phyloP scores from a whole-genome alignment of 2,797 vertebrate species.

The Sardinella longiceps region DNA sequence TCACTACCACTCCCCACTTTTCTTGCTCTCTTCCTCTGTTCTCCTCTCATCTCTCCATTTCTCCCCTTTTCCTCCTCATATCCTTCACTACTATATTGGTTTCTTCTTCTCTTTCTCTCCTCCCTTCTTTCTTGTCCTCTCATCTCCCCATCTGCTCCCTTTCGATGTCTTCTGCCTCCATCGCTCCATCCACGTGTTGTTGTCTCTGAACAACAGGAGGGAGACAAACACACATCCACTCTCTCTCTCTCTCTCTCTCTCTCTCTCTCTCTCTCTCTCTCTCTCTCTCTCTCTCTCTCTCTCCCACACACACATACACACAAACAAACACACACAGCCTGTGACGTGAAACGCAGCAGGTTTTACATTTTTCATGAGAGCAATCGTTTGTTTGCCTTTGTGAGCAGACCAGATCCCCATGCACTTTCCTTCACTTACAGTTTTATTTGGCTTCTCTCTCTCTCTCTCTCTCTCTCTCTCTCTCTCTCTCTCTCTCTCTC shows the following conservation, averaged over 20 bases:
- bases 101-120: neutral
- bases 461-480: neutral
- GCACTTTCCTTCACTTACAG: neutral
- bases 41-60: too few relatives aligned
- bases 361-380: neutral
- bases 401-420: neutral
- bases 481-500: neutral
- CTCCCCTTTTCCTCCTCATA: too few relatives aligned
- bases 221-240: neutral
- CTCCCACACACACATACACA: neutral
- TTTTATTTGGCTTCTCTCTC: neutral
- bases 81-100: too few relatives aligned
- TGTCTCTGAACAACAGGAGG: neutral
- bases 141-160: neutral
- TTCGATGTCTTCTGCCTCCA: neutral
- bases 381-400: neutral
- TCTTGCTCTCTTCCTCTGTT: too few relatives aligned
- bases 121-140: neutral
- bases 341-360: neutral
- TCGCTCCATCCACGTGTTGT: neutral
- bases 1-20: too few relatives aligned
- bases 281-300: neutral
- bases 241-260: neutral
- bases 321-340: neutral
- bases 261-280: neutral